phyloP scores from a whole-genome alignment of 2,888 invertebrate species.

The Hydraecia micacea region DNA sequence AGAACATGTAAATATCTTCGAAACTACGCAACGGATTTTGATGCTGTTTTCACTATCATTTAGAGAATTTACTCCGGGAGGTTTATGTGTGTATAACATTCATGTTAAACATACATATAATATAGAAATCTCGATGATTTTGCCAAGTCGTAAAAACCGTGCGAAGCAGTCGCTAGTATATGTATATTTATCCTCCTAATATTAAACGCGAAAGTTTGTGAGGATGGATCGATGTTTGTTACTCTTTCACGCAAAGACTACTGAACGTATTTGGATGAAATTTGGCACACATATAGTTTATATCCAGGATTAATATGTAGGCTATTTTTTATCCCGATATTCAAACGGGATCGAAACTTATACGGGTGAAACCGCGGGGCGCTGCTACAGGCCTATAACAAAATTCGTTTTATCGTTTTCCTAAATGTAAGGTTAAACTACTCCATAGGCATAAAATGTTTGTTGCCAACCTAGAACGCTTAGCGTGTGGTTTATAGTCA shows the following conservation, averaged over 20 bases:
- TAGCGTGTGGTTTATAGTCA: conserved; percentile 31
- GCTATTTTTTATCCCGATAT: too few relatives aligned
- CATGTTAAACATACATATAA: background rate
- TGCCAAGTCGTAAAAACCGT: background rate
- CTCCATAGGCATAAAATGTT: conserved; percentile 19
- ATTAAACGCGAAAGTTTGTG: too few relatives aligned
- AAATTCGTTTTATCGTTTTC: conserved; percentile 6
- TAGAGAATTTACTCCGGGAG: background rate
- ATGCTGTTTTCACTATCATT: background rate
- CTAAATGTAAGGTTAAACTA: conserved; percentile 17
- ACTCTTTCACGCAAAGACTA: too few relatives aligned
- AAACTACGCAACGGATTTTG: background rate
- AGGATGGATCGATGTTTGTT: too few relatives aligned
- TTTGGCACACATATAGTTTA: too few relatives aligned
- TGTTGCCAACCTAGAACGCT: background rate
- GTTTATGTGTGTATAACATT: too few relatives aligned
- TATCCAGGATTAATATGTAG: too few relatives aligned
- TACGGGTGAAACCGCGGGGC: too few relatives aligned
- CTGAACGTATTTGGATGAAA: too few relatives aligned
- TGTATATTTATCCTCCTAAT: too few relatives aligned
- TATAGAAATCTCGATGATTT: background rate
- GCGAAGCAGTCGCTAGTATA: background rate
- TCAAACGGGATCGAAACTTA: too few relatives aligned
- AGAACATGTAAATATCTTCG: background rate
- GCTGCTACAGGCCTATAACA: background rate